Base-by-base conservation (phyloP, 2,797 vertebrate species). In the Cuniculus paca region DNA sequence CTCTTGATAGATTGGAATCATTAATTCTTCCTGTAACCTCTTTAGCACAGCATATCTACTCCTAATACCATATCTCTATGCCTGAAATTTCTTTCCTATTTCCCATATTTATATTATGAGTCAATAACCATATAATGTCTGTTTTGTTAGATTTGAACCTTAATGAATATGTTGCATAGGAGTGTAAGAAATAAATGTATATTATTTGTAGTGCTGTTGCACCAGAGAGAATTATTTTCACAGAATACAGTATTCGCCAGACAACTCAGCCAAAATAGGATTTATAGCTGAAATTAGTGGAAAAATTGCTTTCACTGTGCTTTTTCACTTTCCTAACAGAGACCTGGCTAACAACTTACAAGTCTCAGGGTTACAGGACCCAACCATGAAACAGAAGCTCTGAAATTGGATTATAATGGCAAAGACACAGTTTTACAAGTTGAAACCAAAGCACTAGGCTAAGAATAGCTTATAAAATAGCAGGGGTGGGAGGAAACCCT, bases 151-250 rank as follows among this genome's bases (percentile, higher is more conserved):
- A 68, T 78, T 87, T 92, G 63, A 91, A 48, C 34, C 80, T 94
- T 68, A 74, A 48, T 61, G 28, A 22, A 8, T 80, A 17, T 86
- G 61, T 84, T 91, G 12, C 28, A 16, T 70, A 42, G 65, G 24
- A 92, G 72, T 85, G 34, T 79, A 94, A 85, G 96, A 88, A 92
- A 82, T 31, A 75, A 79, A 80, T 61, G 39, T 60, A 22, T 39
- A 58, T 90, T 93, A 31, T 87, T 96, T 96, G 70, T 83, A 97
- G 77, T 87, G 94, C 48, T 89, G 0, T 77, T 96, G 93, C 93
- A 88, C 60, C 84, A 94, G 91, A 95, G 96, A 98, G 91, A 75
- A 96, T 93, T 77, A 91, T 95, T 87, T 97, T 95, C 95, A 81
- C 86, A 93, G 75, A 95, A 84, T 95, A 94, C 75, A 68, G 34